These are phyloP conservation scores for Irena cyanogastra DNA, from an alignment of 2,113 vertebrate species.

Conservation along the genomic window DNA sequence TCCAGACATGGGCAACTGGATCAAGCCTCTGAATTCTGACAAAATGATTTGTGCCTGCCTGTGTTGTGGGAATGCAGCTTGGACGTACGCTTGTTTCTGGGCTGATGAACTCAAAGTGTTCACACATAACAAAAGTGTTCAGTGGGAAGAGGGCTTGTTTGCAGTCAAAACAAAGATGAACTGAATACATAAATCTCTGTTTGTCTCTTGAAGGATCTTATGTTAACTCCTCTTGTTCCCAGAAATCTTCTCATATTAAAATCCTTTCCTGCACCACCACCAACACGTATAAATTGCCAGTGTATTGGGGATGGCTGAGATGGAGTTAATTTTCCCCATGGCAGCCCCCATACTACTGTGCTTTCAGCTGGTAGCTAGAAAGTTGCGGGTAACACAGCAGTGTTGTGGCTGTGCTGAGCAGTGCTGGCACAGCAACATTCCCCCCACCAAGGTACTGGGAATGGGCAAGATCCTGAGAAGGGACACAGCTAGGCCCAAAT, in stretches of 20 bases:
- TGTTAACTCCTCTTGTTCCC: background rate
- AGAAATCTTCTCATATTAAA: background rate
- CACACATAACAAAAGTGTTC: background rate
- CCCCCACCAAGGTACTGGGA: background rate
- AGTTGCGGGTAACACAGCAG: background rate
- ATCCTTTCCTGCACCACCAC: background rate
- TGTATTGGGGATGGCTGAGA: background rate
- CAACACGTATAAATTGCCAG: background rate
- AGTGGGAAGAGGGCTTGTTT: background rate
- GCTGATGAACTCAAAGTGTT: background rate
- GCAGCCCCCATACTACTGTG: background rate
- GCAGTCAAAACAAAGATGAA: background rate
- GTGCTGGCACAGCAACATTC: background rate
- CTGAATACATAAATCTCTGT: background rate
- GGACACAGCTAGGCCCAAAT: background rate
- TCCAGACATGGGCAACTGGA: background rate
- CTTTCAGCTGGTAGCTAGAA: background rate
- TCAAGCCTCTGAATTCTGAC: background rate
- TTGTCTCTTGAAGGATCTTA: background rate
- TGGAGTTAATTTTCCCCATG: background rate
- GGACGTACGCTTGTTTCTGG: background rate
- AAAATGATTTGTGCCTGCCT: background rate
- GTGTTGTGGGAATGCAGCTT: background rate
- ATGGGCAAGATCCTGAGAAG: background rate
- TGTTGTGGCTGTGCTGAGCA: background rate